Evolutionary conservation across 2,113 vertebrate species (phyloP), one percentile per base, ranked within the genome.

Genomic region (Micronisus gabar): DNA sequence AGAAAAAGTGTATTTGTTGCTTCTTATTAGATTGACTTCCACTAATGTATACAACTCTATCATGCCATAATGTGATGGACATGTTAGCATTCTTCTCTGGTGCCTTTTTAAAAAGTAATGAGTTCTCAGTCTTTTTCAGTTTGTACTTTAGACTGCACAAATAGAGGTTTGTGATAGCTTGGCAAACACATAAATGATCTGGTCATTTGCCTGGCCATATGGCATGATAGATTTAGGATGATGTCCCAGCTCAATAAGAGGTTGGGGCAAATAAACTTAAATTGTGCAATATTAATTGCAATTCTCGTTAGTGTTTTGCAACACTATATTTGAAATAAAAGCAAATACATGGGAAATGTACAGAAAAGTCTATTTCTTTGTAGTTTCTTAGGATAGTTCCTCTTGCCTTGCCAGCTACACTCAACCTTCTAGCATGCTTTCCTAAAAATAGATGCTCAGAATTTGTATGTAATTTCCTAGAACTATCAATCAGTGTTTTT

Each of bases 21-120:
- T 80, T 55, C 14, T n/a, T 71, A 27, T 47, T 47, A 40, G 19
- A 48, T 17, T 72, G 43, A 52, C 10, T 90, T 90, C 27, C 15
- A 52, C 34, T 63, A 45, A 48, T 6, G 2, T 34, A 16, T 22
- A 13, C 2, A 72, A 23, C 8, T 82, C 53, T 63, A 14, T 71
- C 43, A 75, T 26, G 15, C 8, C 1, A 1, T 27, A 67, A 18
- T 1, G 1, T 52, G 53, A 55, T 65, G 26, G 26, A 23, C 26
- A 40, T 30, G 10, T 13, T 55, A 78, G 3, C 14, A 56, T 86
- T 72, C 30, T 36, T 36, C 21, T 36, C 25, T 1, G 1, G 7
- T 70, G 16, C 20, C 15, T 86, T 95, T 93, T 58, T 5, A 73
- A 88, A 88, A 81, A 55, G 12, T n/a, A 53, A 55, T 29, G 38